Evolutionary conservation across 2,113 vertebrate genomes (phyloP).

Genomic region (Jacana jacana): DNA sequence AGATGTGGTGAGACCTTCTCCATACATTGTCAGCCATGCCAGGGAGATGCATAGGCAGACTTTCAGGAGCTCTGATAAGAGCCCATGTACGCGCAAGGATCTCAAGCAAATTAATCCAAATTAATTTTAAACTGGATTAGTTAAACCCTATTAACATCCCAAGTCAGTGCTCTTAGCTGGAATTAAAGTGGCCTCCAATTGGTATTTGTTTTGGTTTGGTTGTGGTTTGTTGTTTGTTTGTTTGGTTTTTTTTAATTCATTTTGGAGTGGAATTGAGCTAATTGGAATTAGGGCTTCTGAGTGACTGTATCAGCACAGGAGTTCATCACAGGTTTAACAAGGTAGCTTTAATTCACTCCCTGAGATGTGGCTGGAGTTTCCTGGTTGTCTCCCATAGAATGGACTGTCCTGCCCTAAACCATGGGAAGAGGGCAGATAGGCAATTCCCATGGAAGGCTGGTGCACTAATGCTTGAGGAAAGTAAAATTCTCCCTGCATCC

Average conservation of each 20-base stretch:
- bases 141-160: background rate
- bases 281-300: background rate
- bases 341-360: background rate
- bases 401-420: background rate
- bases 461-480: background rate
- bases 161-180: background rate
- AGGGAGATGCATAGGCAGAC: background rate
- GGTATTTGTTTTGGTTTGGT: background rate
- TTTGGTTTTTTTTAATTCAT: background rate
- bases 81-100: background rate
- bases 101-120: background rate
- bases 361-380: background rate
- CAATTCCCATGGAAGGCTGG: background rate
- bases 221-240: background rate
- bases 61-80: background rate
- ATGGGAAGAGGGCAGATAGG: background rate
- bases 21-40: background rate
- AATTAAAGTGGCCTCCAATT: background rate
- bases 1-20: background rate
- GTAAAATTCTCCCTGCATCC: background rate
- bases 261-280: background rate
- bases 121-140: conserved; percentile 6
- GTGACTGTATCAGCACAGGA: background rate
- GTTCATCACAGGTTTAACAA: background rate
- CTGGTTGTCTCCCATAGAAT: background rate